phyloP scores from a whole-genome alignment of 2,888 invertebrate genomes.

The Lucinisca nassula region DNA sequence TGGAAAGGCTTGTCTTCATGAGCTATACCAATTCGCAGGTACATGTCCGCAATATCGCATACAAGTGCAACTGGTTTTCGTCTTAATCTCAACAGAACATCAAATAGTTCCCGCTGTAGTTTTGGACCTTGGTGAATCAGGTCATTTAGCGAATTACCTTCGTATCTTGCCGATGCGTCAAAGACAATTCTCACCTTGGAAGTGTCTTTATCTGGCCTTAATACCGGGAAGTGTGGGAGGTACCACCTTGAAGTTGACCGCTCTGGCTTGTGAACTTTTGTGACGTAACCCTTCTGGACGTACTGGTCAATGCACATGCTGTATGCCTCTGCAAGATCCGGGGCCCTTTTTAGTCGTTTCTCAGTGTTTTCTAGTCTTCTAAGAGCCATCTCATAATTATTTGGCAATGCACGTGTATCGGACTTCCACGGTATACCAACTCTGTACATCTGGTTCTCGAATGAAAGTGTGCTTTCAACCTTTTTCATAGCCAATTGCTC shows the following conservation, averaged over 20 bases:
- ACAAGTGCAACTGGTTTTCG: conserved; percentile 43
- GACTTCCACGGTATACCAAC: conserved; percentile 46
- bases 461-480: conserved; percentile 15
- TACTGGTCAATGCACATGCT: not conserved
- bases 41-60: conserved; percentile 59
- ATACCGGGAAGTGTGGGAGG: conserved; percentile 39
- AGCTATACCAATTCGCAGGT: conserved; percentile 33
- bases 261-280: conserved; percentile 9
- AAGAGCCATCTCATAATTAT: conserved; percentile 42
- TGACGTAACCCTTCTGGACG: conserved; percentile 18
- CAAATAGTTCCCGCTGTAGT: conserved; percentile 61
- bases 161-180: conserved; percentile 57
- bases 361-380: conserved; percentile 38
- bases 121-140: conserved; percentile 59
- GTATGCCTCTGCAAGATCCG: not conserved
- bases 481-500: not conserved
- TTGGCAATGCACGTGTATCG: conserved; percentile 9
- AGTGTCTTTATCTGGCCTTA: conserved; percentile 26
- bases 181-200: conserved; percentile 64
- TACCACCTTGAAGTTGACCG: conserved; percentile 19
- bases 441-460: conserved; percentile 16
- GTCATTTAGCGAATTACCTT: conserved; percentile 50
- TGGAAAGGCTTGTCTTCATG: conserved; percentile 32
- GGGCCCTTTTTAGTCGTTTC: not conserved
- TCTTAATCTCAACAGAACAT: conserved; percentile 55